Conservation (phyloP, 2,113 vertebrate genomes). For the Esox niger region DNA sequence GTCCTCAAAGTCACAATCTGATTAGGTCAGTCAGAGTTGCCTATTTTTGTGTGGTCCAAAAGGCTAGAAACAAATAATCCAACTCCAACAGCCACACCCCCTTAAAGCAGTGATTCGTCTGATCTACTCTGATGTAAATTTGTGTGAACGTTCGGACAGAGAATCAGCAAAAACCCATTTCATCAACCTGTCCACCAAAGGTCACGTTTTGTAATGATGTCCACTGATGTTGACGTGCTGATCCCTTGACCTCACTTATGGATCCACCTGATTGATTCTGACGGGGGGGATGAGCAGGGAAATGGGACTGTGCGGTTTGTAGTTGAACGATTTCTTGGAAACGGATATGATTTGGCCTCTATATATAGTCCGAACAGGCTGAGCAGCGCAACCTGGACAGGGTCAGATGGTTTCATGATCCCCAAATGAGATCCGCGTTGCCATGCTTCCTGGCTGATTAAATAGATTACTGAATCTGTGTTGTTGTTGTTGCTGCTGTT, state of each 20-base stretch:
- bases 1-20: constrained; percentile 8
- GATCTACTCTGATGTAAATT: too few species aligned
- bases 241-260: too few species aligned
- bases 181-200: too few species aligned
- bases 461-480: constrained; percentile 48
- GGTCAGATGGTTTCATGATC: constrained; percentile 25
- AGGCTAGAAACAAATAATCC: background rate
- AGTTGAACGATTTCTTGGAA: background rate
- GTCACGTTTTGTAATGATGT: too few species aligned
- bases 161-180: too few species aligned
- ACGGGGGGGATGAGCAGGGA: too few species aligned
- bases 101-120: too few species aligned
- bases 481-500: constrained; percentile 42
- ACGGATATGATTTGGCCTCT: background rate
- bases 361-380: constrained; percentile 11
- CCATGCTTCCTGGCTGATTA: constrained; percentile 57
- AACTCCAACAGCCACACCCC: too few species aligned
- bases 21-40: background rate
- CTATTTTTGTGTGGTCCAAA: background rate
- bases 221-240: too few species aligned
- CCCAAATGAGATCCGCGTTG: constrained; percentile 43
- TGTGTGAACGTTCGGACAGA: too few species aligned
- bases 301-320: too few species aligned
- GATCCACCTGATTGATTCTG: too few species aligned
- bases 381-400: constrained; percentile 22